Evolutionary conservation across 1,140 invertebrate genomes (phyloP).

Genomic region (Drosophila nebulosa): DNA sequence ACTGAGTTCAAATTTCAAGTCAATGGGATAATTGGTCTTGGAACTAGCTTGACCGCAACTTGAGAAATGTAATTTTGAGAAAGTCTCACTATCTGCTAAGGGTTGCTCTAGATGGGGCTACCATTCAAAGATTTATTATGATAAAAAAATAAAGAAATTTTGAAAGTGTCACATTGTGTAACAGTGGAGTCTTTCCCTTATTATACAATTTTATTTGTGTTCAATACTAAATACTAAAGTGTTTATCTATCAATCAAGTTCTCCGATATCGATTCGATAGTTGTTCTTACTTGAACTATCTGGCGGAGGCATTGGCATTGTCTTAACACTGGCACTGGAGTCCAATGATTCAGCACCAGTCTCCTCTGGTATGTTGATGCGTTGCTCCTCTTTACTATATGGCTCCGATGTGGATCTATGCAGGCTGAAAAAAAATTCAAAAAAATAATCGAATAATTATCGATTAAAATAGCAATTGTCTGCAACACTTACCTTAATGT

Average conservation of each 20-base stretch:
- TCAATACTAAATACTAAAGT: too few species aligned
- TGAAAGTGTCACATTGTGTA: background rate
- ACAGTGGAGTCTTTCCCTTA: too few species aligned
- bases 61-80: too few species aligned
- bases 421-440: conserved; percentile 46
- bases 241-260: too few species aligned
- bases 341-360: conserved; percentile 61
- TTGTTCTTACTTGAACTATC: conserved; percentile 71
- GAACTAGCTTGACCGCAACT: too few species aligned
- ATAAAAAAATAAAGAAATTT: too few species aligned
- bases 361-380: conserved; percentile 69
- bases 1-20: too few species aligned
- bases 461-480: background rate
- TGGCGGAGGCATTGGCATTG: conserved; percentile 62
- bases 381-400: conserved; percentile 71
- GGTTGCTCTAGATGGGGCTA: too few species aligned
- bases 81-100: too few species aligned
- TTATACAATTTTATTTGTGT: too few species aligned
- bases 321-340: conserved; percentile 25
- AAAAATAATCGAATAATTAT: background rate
- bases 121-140: too few species aligned
- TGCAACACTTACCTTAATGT: conserved; percentile 85
- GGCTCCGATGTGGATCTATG: conserved; percentile 74
- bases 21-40: too few species aligned
- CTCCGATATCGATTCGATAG: background rate